Evolutionary conservation across 1,140 invertebrate genomes (phyloP), one percentile per base, ranked within the genome.

Genomic region (Microplitis demolitor): DNA sequence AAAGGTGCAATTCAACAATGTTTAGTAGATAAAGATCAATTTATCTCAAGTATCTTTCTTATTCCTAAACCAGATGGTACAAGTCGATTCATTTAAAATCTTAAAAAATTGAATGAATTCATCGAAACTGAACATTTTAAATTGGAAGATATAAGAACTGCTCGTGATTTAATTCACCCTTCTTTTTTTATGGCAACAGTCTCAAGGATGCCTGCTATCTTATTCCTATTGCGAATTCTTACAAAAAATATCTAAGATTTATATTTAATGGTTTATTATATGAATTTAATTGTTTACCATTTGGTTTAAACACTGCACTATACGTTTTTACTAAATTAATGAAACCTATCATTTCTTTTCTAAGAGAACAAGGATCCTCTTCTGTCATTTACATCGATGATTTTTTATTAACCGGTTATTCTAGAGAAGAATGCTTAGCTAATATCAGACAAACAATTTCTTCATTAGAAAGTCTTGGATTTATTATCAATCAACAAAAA

Each of bases 231-330:
- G n/a, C n/a, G n/a, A n/a, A n/a, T n/a, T n/a, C n/a, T n/a, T n/a
- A n/a, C n/a, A n/a, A n/a, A n/a, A n/a, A n/a, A n/a, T n/a, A n/a
- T n/a, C n/a, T n/a, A n/a, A n/a, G n/a, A n/a, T n/a, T n/a, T n/a
- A n/a, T n/a, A n/a, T n/a, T n/a, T n/a, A n/a, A 66, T 50, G 39
- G 63, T 3, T 3, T 3, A 14, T n/a, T 66, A 8, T 50, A 39
- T 37, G 63, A 66, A 51, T 66, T 66, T 45, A 66, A 66, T n/a
- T 66, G 35, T 37, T 51, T 66, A 6, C 63, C 63, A 8, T 66
- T 66, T 45, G 63, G 37, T 3, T 51, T 66, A 16, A 66, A 51
- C 51, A 66, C 63, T 4, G 63, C 63, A 16, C 37, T 39, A 8
- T 66, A 66, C n/a, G 63, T 66, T 14, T 66, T 66, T n/a, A n/a